These are phyloP conservation scores for Mesaphorura yosii DNA, from an alignment of 1,140 invertebrate genomes.

Conservation along the genomic window DNA sequence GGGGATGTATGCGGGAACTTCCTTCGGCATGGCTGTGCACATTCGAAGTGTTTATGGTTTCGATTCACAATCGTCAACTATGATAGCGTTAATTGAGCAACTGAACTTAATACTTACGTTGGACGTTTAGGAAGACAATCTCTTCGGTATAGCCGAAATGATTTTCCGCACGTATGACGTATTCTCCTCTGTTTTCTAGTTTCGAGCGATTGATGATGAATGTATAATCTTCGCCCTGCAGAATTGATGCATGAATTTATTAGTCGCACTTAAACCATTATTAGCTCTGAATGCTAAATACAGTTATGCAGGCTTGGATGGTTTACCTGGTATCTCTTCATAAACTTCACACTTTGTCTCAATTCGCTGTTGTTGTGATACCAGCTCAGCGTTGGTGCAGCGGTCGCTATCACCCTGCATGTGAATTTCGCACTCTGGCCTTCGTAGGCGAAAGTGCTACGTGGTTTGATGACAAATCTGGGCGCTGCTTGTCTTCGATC, in stretches of 20 bases:
- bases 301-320: too few species aligned
- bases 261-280: too few species aligned
- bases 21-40: slow-evolving; percentile 69
- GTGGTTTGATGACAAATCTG: slow-evolving; percentile 89
- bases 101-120: slow-evolving; percentile 53
- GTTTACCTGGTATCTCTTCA: slow-evolving; percentile 76
- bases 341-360: slow-evolving; percentile 96
- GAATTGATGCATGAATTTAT: neutral
- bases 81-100: slow-evolving; percentile 10
- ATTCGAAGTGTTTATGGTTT: too few species aligned
- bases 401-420: slow-evolving; percentile 88
- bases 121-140: slow-evolving; percentile 92
- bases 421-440: slow-evolving; percentile 95
- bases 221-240: slow-evolving; percentile 78
- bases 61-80: slow-evolving; percentile 29
- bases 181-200: slow-evolving; percentile 89
- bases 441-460: slow-evolving; percentile 86
- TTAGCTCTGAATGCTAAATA: too few species aligned
- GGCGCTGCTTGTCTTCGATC: slow-evolving; percentile 95
- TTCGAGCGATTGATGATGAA: slow-evolving; percentile 94
- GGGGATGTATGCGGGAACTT: slow-evolving; percentile 61
- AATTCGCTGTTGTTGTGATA: slow-evolving; percentile 83
- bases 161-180: slow-evolving; percentile 93
- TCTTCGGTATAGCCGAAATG: slow-evolving; percentile 93
- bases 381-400: slow-evolving; percentile 90